Evolutionary conservation across 2,888 invertebrate species (phyloP).

Genomic region (Colletes collaris): DNA sequence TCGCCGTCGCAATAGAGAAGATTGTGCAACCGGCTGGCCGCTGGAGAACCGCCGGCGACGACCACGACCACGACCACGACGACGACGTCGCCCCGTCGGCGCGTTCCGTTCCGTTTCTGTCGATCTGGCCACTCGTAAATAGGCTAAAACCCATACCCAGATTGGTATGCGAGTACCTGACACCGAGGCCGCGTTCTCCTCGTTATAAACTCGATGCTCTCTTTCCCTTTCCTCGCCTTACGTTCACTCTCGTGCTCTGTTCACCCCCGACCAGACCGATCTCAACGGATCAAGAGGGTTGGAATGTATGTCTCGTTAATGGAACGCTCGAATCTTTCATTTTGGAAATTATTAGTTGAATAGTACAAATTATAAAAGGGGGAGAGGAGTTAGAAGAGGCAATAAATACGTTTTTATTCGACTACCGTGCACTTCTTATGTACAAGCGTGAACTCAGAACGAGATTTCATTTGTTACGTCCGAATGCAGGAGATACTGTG

Average conservation of each 20-base stretch:
- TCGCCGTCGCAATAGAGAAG: conserved; percentile 20
- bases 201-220: conserved; percentile 53
- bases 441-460: no score
- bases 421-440: no score
- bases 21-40: conserved; percentile 39
- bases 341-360: no score
- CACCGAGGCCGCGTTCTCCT: conserved; percentile 52
- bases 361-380: no score
- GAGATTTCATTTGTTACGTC: no score
- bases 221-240: conserved; percentile 40
- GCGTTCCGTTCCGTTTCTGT: conserved; percentile 64
- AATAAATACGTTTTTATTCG: no score
- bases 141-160: conserved; percentile 68
- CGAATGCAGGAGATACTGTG: no score
- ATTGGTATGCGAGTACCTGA: conserved; percentile 64
- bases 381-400: no score
- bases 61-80: not conserved
- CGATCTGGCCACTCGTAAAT: conserved; percentile 70
- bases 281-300: conserved; percentile 25
- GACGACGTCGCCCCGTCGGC: conserved; percentile 21
- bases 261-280: conserved; percentile 17
- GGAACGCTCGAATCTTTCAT: no score
- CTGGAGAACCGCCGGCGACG: conserved; percentile 21
- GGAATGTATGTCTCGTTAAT: no score
- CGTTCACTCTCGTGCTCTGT: conserved; percentile 26